Percentiles rank a stretch among this genome's conserved stretches.
Conservation (phyloP, 2,113 vertebrate genomes). For the Heterochromis multidens region DNA sequence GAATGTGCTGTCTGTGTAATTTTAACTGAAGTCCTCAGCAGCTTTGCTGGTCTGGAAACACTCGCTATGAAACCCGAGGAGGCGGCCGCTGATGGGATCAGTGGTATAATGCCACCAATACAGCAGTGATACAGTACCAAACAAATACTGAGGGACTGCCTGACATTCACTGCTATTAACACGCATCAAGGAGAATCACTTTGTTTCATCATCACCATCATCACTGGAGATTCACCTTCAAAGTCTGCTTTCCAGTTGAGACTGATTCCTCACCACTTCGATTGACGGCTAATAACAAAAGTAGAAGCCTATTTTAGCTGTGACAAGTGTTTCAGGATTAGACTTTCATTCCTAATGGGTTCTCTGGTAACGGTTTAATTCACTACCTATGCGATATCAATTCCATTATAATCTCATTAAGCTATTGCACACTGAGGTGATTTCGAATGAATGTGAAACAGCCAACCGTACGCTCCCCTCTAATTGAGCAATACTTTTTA, state of each 20-base stretch:
- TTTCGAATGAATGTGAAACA: slow-evolving; percentile 67
- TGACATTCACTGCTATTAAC: slow-evolving; percentile 28
- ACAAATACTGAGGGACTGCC: slow-evolving; percentile 39
- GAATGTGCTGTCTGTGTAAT: slow-evolving; percentile 65
- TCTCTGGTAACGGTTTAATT: slow-evolving; percentile 73
- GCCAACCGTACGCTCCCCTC: slow-evolving; percentile 58
- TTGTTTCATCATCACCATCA: not conserved
- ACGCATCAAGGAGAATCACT: slow-evolving; percentile 1
- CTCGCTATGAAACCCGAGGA: slow-evolving; percentile 50
- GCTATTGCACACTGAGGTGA: slow-evolving; percentile 68
- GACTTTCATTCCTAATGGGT: slow-evolving; percentile 64
- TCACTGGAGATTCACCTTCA: slow-evolving; percentile 5
- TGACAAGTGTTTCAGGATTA: slow-evolving; percentile 70
- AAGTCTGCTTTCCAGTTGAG: not conserved
- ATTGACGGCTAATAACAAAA: slow-evolving; percentile 56
- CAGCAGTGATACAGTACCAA: slow-evolving; percentile 34
- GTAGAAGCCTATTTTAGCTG: slow-evolving; percentile 54
- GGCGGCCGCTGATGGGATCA: slow-evolving; percentile 21
- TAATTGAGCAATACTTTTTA: slow-evolving; percentile 77
- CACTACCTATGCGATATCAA: slow-evolving; percentile 73
- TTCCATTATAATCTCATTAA: slow-evolving; percentile 79
- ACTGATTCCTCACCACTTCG: slow-evolving; percentile 6
- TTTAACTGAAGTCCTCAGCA: slow-evolving; percentile 72
- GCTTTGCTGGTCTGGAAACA: slow-evolving; percentile 53
- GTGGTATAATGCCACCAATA: slow-evolving; percentile 31